Base-by-base conservation (phyloP, 2,888 invertebrate species). In the Orthosia gothica region DNA sequence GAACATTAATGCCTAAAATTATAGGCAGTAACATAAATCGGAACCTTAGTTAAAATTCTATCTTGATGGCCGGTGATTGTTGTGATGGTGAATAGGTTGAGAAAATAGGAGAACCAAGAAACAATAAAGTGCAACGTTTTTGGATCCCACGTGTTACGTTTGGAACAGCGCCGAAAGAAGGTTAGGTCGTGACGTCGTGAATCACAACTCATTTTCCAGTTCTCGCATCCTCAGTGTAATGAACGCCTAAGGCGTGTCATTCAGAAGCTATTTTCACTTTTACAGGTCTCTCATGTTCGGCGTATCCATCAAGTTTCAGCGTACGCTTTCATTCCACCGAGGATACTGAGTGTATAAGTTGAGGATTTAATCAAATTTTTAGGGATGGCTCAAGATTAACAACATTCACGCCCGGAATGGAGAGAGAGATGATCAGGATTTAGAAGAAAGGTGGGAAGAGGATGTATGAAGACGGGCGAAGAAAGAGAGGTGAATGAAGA, bases 31-130 rank as follows among this genome's bases (percentile, higher is more conserved):
- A 40, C n/a, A 45, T 18, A 20, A 20, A 20, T 7, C 15, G 2
- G 20, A 45, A 23, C 26, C 7, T 50, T 61, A 13, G 2, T 15
- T 16, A n/a, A 4, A 16, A 15, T 16, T 47, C 9, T 13, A 18
- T 32, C 5, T 4, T 20, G 16, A 9, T 15, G 57, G n/a, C n/a
- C 13, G 12, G n/a, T 49, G 47, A 18, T 32, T 32, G 61, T 23
- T 79, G n/a, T 18, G 32, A 11, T 49, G 58, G 52, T 58, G 58
- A 58, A 40, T 0, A 52, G 50, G 16, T 78, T 55, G 70, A 18
- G 40, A 58, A 55, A 59, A 49, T 15, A 32, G 26, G 57, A 52
- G 11, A 57, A 68, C 12, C 58, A 49, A 18, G 52, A 61, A 32
- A 26, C 12, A 61, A 62, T 32, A 32, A 13, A 11, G 11, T 45